Base-by-base conservation (phyloP, 2,888 invertebrate species). In the Drosophila monieri region DNA sequence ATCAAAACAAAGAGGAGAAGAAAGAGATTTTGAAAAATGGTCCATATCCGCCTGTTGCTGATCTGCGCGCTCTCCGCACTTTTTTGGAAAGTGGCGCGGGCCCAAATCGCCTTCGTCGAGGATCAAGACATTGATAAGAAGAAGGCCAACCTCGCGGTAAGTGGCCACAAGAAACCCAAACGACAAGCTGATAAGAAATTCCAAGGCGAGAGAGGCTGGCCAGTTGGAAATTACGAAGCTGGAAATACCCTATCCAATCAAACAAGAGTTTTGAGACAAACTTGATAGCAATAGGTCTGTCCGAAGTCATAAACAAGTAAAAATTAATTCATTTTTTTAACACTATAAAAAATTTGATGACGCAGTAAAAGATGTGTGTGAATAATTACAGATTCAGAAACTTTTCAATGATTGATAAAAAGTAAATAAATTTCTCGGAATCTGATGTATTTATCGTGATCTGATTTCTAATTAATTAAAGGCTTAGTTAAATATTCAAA, bases 71-170 rank as follows among this genome's bases (percentile, higher is more conserved):
- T 76, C 12, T 43, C 80, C 35, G 27, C 62, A 6, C 27, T 67
- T 21, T 41, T 72, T 57, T 47, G 41, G 25, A 43, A 44, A 39
- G 48, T 66, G 18, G 73, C 55, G 8, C 56, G 73, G 5, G 77
- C 79, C 8, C 89, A 90, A 62, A 53, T 90, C 18, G 83, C 77
- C 12, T 91, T 69, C 61, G 88, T 85, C 9, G 90, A 90, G 81
- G 72, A 76, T 8, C 74, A 64, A 14, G 85, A 80, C 47, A 66
- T 81, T 49, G 88, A 90, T 84, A 83, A 83, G 73, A 77, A 75
- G 23, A 90, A 89, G 78, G 75, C 77, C 8, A 90, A 91, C 76
- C 67, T 88, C 21, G 77, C 66, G 61, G 91, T 90, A 77, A 88
- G 88, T n/a, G 37, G 25, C 0, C 27, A 41, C n/a, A 14, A n/a